phyloP scores from a whole-genome alignment of 2,113 vertebrate genomes.

The Riparia riparia region DNA sequence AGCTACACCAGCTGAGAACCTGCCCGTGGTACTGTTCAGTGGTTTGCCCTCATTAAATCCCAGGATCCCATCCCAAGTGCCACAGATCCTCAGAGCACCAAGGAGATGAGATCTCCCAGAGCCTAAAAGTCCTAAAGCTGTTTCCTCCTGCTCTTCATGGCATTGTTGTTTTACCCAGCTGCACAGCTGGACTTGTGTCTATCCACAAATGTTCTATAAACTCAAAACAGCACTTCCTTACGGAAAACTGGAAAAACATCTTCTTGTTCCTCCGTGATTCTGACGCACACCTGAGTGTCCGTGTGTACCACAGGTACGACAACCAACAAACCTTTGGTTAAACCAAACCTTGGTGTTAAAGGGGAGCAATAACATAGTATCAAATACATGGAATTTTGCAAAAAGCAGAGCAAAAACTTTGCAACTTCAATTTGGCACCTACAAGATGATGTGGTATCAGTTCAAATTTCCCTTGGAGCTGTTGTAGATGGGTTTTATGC shows the following conservation, averaged over 20 bases:
- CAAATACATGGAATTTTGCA: not conserved
- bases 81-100: not conserved
- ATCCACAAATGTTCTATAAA: not conserved
- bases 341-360: not conserved
- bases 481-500: not conserved
- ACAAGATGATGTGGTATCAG: not conserved
- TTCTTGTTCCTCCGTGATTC: not conserved
- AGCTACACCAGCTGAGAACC: not conserved
- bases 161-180: not conserved
- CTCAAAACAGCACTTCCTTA: not conserved
- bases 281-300: not conserved
- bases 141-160: not conserved
- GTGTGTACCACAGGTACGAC: not conserved
- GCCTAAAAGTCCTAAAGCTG: not conserved
- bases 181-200: not conserved
- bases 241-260: not conserved
- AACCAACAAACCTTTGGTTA: not conserved
- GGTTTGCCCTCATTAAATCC: not conserved
- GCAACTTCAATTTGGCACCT: not conserved
- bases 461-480: not conserved
- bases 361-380: not conserved
- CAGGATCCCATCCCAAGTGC: not conserved
- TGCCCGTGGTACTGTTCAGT: fast-evolving
- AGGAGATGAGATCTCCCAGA: not conserved
- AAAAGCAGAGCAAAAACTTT: not conserved